Base-by-base conservation (phyloP, 2,797 vertebrate species). In the Sarcoramphus papa region DNA sequence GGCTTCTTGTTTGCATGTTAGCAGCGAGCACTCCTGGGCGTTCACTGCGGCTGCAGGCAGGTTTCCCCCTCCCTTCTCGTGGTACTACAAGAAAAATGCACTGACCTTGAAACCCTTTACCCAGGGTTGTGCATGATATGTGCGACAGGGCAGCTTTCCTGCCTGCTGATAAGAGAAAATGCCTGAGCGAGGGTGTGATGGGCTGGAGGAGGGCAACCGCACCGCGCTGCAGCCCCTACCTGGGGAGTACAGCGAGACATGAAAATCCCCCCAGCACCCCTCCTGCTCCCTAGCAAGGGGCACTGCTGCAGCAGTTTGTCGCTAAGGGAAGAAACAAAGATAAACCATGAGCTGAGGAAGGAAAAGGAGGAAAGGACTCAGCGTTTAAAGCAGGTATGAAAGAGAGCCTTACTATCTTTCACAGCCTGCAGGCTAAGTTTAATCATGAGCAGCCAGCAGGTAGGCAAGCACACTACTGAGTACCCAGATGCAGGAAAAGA, bases 11-110 rank as follows among this genome's bases (percentile, higher is more conserved):
- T 62, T 45, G 11, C 3, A 1, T 16, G n/a, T 14, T 40, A 22
- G 27, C 37, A 54, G 63, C 4, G 9, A 73, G 64, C 0, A 0
- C 2, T 15, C 6, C 48, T 22, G 25, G 45, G 28, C 0, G 0
- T 35, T 76, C 54, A 14, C 41, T n/a, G 10, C 0, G 0, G 21
- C 40, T 70, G 25, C 60, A 48, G 35, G 25, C 31, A 48, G 12
- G 21, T 51, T 59, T 74, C 2, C 15, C 21, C 35, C 18, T 90
- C 33, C 18, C 14, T 90, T 82, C 77, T 35, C 1, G 0, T 22
- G 40, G 27, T 18, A 22, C 12, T 8, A 50, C 43, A 60, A 64
- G 48, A 72, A 68, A 87, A 84, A 72, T 4, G 11, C n/a, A 73
- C 6, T 4, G 3, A 16, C 15, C 40, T 27, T 60, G 47, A 75